Conservation (phyloP, 2,797 vertebrate genomes). For the Coccyzus lansbergi region DNA sequence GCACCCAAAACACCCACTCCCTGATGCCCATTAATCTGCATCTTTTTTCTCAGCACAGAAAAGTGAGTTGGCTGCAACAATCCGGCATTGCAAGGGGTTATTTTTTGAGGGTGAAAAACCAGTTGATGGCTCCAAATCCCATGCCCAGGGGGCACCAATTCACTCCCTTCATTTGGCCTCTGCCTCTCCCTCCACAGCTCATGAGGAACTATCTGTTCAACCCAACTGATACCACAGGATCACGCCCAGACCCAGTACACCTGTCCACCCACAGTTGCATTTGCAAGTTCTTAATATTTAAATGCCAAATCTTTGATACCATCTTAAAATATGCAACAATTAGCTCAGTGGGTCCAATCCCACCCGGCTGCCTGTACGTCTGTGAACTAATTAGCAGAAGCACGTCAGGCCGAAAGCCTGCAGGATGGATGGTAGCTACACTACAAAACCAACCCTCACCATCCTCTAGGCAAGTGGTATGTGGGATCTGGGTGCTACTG, state of each 20-base stretch:
- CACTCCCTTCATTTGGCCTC: not conserved
- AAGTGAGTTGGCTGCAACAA: not conserved
- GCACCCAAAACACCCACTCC: fast-evolving
- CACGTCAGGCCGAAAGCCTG: fast-evolving
- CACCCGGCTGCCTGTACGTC: fast-evolving
- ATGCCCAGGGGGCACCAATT: fast-evolving
- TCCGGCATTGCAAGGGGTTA: not conserved
- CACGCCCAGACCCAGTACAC: not conserved
- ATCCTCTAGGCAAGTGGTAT: fast-evolving
- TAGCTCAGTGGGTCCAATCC: not conserved
- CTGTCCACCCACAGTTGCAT: not conserved
- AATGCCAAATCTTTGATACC: not conserved
- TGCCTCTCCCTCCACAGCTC: too few relatives aligned
- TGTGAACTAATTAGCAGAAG: not conserved
- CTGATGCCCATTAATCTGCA: not conserved
- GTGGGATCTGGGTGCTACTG: not conserved
- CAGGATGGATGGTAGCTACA: fast-evolving
- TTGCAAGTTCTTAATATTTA: not conserved
- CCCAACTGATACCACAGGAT: fast-evolving
- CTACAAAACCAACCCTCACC: not conserved
- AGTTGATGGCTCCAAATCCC: too few relatives aligned
- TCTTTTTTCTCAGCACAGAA: not conserved
- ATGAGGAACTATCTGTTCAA: not conserved
- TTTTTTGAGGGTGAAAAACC: not conserved
- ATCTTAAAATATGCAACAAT: not conserved